Evolutionary conservation across 2,888 invertebrate species (phyloP), one percentile per base, ranked within the genome.

Genomic region (Argyresthia albistria): DNA sequence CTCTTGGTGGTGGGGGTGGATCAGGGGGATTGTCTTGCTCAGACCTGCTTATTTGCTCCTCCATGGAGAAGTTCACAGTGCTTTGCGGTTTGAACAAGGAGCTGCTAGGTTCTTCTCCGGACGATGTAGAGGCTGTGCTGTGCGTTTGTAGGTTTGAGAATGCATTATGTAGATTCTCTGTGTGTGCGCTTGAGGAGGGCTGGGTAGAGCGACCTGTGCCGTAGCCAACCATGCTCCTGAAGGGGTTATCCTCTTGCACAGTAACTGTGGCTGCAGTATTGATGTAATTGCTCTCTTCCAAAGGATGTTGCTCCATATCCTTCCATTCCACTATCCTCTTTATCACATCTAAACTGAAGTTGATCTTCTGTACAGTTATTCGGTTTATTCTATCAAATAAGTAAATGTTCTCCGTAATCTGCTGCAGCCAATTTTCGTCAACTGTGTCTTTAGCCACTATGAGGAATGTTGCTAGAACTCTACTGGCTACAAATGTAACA

Each of bases 241-340:
- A 86, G 0, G 83, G 87, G 59, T 86, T 86, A 53, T 84, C 84
- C 56, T 81, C 84, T 57, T 80, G 82, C n/a, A 83, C 75, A 55
- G 69, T 78, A 55, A 66, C 69, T 51, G 63, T 71, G n/a, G 68
- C 80, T n/a, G 68, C 80, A 62, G 80, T 71, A 59, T 80, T 80
- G 46, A 76, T 71, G 57, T 80, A 80, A 59, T 76, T 88, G 57
- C 89, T 89, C 56, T 95, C 95, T 67, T 95, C 95, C 43, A 95
- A 71, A 0, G 95, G 93, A 83, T 95, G 95, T 62, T 91, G 90
- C 69, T 93, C 92, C 35, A 93, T 82, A 76, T 96, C 95, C 67
- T 95, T 96, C 93, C 95, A 96, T 69, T 96, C 96, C 0, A 96
- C 93, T 64, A 96, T 94, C 61, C 95, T 90, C 68, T 95, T 95